Percentiles rank a stretch among this genome's conserved stretches.
Evolutionary conservation across 2,113 vertebrate genomes (phyloP).

Genomic region (Trichomycterus rosablanca): DNA sequence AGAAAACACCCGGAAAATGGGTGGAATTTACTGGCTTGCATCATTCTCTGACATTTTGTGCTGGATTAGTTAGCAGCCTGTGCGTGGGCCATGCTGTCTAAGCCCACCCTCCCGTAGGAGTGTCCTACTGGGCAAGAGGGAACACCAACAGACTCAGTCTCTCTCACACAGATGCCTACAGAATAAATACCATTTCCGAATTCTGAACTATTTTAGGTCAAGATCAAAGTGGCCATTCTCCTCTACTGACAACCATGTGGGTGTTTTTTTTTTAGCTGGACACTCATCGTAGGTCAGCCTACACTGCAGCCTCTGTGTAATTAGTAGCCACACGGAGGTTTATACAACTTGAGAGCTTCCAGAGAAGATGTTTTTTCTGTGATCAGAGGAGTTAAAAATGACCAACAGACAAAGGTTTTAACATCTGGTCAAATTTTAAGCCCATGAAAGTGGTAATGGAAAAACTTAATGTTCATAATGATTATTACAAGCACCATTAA

Average conservation of each 20-base stretch:
- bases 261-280: conserved; percentile 4
- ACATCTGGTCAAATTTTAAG: no score
- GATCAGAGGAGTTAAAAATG: no score
- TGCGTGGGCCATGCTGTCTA: no score
- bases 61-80: no score
- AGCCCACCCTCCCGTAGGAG: conserved; percentile 29
- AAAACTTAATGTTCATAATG: no score
- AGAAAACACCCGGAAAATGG: no score
- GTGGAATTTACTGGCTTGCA: no score
- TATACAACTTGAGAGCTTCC: not conserved
- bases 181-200: conserved; percentile 4
- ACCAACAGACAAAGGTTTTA: no score
- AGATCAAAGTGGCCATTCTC: not conserved
- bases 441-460: no score
- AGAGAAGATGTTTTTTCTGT: no score
- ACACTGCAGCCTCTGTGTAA: not conserved
- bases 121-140: conserved; percentile 1
- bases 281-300: conserved; percentile 8
- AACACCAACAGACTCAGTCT: conserved; percentile 3
- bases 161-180: not conserved
- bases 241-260: not conserved
- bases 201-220: not conserved
- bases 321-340: not conserved
- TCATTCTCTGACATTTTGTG: no score
- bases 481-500: no score